phyloP scores from a whole-genome alignment of 2,113 vertebrate genomes.

The Cyrtonyx montezumae region DNA sequence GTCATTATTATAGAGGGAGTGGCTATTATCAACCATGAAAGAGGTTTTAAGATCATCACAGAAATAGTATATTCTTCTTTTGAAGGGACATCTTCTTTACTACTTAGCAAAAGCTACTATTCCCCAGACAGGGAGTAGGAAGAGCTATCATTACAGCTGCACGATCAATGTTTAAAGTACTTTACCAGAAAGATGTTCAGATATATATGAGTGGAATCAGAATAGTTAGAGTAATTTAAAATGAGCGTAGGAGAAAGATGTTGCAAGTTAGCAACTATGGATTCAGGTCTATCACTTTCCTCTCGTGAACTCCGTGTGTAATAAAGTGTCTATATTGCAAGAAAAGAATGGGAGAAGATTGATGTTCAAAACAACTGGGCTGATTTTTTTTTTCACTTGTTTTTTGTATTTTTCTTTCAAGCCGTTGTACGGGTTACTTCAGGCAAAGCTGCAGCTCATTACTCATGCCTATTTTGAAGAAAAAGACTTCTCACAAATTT shows the following conservation, averaged over 20 bases:
- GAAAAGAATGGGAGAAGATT: not conserved
- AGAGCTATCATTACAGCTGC: not conserved
- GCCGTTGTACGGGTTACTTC: constrained; percentile 95
- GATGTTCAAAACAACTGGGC: not conserved
- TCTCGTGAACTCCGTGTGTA: not conserved
- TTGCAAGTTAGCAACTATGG: not conserved
- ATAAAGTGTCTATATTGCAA: not conserved
- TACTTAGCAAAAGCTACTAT: not conserved
- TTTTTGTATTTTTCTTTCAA: constrained; percentile 67
- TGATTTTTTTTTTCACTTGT: not conserved
- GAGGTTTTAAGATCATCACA: not conserved
- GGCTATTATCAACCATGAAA: not conserved
- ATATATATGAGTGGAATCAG: not conserved
- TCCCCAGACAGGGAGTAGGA: not conserved
- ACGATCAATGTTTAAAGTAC: not conserved
- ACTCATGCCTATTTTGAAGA: constrained; percentile 99
- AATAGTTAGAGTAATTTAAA: not conserved
- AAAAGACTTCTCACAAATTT: constrained; percentile 98
- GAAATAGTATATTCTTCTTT: not conserved
- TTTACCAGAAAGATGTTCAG: not conserved
- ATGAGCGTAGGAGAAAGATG: not conserved
- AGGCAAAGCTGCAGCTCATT: constrained; percentile 97
- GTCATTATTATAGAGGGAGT: not conserved
- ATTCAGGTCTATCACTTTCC: not conserved
- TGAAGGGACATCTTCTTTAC: not conserved